A percentile compares a stretch with the other conserved stretches of the same genome.
phyloP scores from a whole-genome alignment of 2,113 vertebrate genomes.

The Notarius quadriscutis region DNA sequence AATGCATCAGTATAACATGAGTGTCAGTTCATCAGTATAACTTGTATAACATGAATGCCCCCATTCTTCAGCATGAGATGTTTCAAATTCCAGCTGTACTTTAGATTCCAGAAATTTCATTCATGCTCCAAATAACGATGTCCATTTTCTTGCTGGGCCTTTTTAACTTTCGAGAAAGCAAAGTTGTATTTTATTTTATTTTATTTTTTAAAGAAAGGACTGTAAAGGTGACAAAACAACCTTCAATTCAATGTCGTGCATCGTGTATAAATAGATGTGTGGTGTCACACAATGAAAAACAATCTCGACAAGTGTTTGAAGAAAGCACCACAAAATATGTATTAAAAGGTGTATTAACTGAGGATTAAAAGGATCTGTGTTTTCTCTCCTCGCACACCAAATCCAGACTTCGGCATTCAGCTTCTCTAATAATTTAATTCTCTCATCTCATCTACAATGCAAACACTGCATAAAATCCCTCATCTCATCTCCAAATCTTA shows the following conservation, averaged over 20 bases:
- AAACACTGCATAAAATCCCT: background rate
- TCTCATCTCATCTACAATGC: background rate
- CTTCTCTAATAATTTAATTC: background rate
- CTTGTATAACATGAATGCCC: background rate
- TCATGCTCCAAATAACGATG: background rate
- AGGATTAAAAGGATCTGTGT: background rate
- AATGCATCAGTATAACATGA: background rate
- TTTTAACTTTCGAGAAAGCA: background rate
- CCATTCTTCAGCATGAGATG: background rate
- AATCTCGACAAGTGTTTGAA: background rate
- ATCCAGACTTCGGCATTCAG: background rate
- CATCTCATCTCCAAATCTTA: background rate
- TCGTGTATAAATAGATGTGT: background rate
- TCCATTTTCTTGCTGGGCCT: background rate
- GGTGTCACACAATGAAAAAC: background rate
- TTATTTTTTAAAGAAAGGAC: background rate
- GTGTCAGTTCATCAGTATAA: no score
- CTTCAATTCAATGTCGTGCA: background rate
- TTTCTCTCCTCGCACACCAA: background rate
- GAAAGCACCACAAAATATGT: background rate
- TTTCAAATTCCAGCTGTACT: background rate
- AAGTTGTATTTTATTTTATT: background rate
- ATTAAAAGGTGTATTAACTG: background rate
- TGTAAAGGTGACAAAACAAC: background rate
- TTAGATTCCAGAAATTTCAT: background rate